A percentile compares a stretch with the other conserved stretches of the same genome.
These are phyloP conservation scores for Neodontobutis hainanensis DNA, from an alignment of 2,113 vertebrate genomes.

Conservation along the genomic window DNA sequence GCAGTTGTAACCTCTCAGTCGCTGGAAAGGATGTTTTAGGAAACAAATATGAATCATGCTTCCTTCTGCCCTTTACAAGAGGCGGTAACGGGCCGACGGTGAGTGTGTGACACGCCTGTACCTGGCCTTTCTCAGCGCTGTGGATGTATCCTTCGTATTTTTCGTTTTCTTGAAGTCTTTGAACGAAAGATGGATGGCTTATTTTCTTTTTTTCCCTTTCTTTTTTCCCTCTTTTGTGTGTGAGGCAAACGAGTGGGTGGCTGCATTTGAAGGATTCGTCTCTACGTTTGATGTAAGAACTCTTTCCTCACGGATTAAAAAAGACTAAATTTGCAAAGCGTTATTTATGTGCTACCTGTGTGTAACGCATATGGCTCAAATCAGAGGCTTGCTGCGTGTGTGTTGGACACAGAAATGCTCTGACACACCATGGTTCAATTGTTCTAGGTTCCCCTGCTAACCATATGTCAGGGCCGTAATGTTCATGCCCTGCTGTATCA, in stretches of 20 bases:
- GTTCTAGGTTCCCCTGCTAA: constrained; percentile 76
- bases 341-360: constrained; percentile 40
- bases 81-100: constrained; percentile 57
- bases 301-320: constrained; percentile 60
- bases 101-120: constrained; percentile 58
- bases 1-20: constrained; percentile 51
- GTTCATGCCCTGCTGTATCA: constrained; percentile 62
- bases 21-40: constrained; percentile 70
- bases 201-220: constrained; percentile 66
- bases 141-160: constrained; percentile 11
- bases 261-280: constrained; percentile 71
- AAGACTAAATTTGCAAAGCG: constrained; percentile 24
- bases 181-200: constrained; percentile 64
- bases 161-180: constrained; percentile 48
- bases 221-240: constrained; percentile 86
- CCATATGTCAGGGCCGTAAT: constrained; percentile 74
- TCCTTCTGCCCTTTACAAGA: constrained; percentile 46
- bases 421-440: constrained; percentile 75
- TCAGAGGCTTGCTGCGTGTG: constrained; percentile 46
- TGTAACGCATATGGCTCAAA: constrained; percentile 50
- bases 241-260: constrained; percentile 87
- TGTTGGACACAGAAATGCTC: constrained; percentile 58
- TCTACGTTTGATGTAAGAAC: constrained; percentile 63
- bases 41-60: constrained; percentile 62
- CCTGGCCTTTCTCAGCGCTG: constrained; percentile 52